Base-by-base conservation (phyloP, 2,113 vertebrate genomes). In the Argyrosomus japonicus region DNA sequence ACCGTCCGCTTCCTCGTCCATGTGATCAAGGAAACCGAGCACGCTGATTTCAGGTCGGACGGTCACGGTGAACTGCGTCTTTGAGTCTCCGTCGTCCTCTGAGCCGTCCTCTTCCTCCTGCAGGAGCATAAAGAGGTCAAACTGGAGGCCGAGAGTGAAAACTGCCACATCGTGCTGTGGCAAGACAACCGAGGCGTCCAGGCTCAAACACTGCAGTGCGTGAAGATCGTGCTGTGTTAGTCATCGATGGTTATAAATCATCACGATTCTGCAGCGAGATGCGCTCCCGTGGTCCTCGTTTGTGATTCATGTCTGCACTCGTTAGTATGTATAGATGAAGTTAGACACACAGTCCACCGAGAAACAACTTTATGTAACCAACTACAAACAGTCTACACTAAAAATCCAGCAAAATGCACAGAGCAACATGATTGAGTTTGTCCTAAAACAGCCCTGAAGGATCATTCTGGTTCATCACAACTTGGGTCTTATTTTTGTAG, bases 31-130 rank as follows among this genome's bases (percentile, higher is more conserved):
- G 87, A 98, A 96, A 86, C 96, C 95, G 21, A 96, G 92, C 82
- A 97, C 87, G 2, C 87, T 96, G 85, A 97, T 91, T 54, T 97
- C 97, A 0, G 96, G 94, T 68, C 94, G 96, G 61, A 95, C 87
- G 1, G 95, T 95, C 81, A 96, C 93, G 0, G 85, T 90, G 79
- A 97, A 90, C 90, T 96, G 96, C 0, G 94, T 95, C 90, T 95
- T 97, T 8, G 84, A 73, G 1, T 83, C 96, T 25, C 79, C 90
- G 6, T 99, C 98, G 0, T 99, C 98, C 68, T 99, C 97, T 0
- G 97, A 98, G 8, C 96, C 96, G 4, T 98, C 98, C 65, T 99
- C 98, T 93, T 99, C 98, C 81, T 98, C 97, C 97, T 98, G 88
- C 11, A 9, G 62, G 58, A 23, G 45, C 57, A 75, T 68, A 77